phyloP scores from a whole-genome alignment of 2,797 vertebrate genomes.

The Chromobotia macracanthus region DNA sequence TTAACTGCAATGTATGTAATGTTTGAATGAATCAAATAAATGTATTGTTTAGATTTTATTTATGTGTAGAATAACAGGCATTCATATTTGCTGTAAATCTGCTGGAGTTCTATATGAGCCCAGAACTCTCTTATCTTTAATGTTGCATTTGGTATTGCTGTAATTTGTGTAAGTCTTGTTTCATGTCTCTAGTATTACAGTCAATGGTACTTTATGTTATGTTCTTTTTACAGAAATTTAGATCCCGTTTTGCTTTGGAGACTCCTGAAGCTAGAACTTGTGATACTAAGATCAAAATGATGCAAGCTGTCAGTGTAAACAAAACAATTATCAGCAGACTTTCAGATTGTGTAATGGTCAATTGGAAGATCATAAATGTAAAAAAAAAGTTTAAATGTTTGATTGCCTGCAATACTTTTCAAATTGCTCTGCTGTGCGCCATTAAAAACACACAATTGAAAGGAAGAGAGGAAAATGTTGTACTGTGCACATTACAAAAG shows the following conservation, averaged over 20 bases:
- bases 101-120: neutral
- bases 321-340: slow-evolving; percentile 14
- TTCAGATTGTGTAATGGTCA: neutral
- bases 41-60: no score
- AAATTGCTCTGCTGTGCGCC: slow-evolving; percentile 6
- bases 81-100: neutral
- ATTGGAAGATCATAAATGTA: slow-evolving; percentile 12
- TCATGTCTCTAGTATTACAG: neutral
- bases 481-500: slow-evolving; percentile 34
- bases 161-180: neutral
- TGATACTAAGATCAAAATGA: neutral
- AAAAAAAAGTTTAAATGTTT: neutral
- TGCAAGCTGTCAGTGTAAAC: neutral
- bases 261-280: neutral
- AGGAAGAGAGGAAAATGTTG: neutral
- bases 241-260: neutral
- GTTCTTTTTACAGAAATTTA: neutral
- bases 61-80: neutral
- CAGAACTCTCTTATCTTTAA: neutral
- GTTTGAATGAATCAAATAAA: no score
- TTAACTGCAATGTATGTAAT: no score
- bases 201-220: neutral
- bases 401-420: neutral
- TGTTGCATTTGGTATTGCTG: neutral
- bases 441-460: slow-evolving; percentile 5